Percentiles rank a stretch among this genome's conserved stretches.
Evolutionary conservation across 2,888 invertebrate genomes (phyloP).

Genomic region (Melanostoma scalare): DNA sequence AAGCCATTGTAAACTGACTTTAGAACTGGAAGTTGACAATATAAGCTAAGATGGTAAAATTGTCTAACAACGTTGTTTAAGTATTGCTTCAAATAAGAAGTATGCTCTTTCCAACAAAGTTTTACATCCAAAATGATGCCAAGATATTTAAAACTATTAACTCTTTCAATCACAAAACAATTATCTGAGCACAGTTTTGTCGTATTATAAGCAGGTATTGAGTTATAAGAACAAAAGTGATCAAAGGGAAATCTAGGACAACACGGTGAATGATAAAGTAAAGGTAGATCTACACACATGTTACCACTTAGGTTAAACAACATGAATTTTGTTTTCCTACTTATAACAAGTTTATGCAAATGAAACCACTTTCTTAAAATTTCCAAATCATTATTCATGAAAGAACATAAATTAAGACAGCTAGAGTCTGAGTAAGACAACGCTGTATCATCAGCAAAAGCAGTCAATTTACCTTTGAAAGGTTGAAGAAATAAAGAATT

Average conservation of each 20-base stretch:
- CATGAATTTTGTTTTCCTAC: conserved; percentile 1
- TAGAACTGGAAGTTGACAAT: neutral
- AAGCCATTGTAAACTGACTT: neutral
- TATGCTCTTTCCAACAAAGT: neutral
- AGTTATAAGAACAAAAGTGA: neutral
- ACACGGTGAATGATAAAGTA: neutral
- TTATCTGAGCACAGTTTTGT: neutral
- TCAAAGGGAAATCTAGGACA: neutral
- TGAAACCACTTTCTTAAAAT: neutral
- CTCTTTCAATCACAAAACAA: neutral
- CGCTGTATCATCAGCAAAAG: conserved; percentile 12
- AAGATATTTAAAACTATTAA: conserved; percentile 4
- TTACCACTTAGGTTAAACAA: neutral
- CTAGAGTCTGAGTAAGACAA: neutral
- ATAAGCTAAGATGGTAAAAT: neutral
- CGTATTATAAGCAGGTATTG: neutral
- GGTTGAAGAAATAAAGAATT: conserved; percentile 13
- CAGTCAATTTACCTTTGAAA: conserved; percentile 52
- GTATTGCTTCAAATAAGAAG: no score
- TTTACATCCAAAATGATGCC: neutral
- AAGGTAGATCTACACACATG: neutral
- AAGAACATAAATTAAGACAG: conserved; percentile 1
- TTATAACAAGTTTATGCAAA: neutral
- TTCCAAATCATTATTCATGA: conserved; percentile 2
- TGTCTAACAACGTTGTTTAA: no score